Base-by-base conservation (phyloP, 2,113 vertebrate species). In the Capreolus pygargus region DNA sequence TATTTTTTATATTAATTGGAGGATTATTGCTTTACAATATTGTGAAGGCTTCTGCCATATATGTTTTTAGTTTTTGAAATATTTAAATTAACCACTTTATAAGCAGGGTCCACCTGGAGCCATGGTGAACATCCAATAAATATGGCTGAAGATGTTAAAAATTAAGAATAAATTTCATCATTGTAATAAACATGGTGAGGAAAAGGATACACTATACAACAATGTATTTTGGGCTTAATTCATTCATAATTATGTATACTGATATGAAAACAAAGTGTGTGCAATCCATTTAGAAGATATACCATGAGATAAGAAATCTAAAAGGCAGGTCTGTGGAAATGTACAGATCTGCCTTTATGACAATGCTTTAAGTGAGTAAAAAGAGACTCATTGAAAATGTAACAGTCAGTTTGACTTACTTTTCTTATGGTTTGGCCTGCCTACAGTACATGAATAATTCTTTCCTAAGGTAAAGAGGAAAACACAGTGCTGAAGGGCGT, bases 381-480 rank as follows among this genome's bases (percentile, higher is more conserved):
- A 58, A 87, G 45, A 58, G 61, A 95, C 58, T 84, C 58, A 7
- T 1, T 58, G 74, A 61, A 89, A 92, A 76, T 58, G 28, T 50
- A 84, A 55, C 43, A 54, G 45, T 33, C 30, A n/a, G 27, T 64
- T 52, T 70, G 93, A 78, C 28, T 88, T 60, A 21, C 5, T 33
- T 39, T 27, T 84, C 61, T 61, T 83, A 83, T 15, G 52, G n/a
- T n/a, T 61, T 95, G 39, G 58, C 25, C 76, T 93, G 30, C 85
- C 50, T 87, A 74, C 12, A 55, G 45, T 27, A 23, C 25, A 57
- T 95, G 86, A 95, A 96, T 92, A 95, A 88, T 88, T 92, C 30
- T 96, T 96, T 86, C 84, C 93, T 82, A 58, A 86, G 87, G 55
- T 85, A 25, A 1, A 47, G 54, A 86, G 67, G 61, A 89, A 96